phyloP scores from a whole-genome alignment of 2,888 invertebrate genomes.

The Drosophila eohydei region DNA sequence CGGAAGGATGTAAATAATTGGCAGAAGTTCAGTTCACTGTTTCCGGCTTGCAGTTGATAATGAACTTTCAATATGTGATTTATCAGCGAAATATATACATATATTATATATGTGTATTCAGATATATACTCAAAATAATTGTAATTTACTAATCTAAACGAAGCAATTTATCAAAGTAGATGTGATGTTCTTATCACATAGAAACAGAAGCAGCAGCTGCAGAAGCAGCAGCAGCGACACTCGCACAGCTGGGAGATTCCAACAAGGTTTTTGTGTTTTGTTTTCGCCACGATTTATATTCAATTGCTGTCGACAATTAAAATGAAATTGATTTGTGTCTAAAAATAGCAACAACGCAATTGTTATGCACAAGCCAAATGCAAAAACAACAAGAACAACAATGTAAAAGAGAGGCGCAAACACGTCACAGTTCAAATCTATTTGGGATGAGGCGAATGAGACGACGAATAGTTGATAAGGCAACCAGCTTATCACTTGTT shows the following conservation, averaged over 20 bases:
- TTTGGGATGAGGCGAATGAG: constrained; percentile 11
- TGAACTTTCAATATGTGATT: constrained; percentile 7
- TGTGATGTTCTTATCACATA: neutral
- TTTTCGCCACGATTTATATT: constrained; percentile 35
- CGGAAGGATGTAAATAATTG: constrained; percentile 23
- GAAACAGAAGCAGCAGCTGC: neutral
- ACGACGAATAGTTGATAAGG: constrained; percentile 18
- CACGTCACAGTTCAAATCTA: constrained; percentile 16
- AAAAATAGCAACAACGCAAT: constrained; percentile 65
- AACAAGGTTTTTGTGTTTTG: constrained; percentile 8
- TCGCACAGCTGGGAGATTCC: neutral
- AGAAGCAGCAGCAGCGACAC: neutral
- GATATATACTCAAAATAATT: neutral
- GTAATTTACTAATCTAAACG: neutral
- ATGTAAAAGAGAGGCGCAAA: constrained; percentile 10
- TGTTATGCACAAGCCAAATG: constrained; percentile 28
- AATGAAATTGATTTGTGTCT: constrained; percentile 68
- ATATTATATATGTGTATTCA: too few species aligned
- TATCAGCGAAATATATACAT: neutral
- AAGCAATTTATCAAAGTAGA: constrained; percentile 2
- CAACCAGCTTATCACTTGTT: constrained; percentile 21
- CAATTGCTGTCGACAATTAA: constrained; percentile 54
- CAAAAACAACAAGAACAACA: neutral
- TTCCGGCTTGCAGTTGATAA: constrained; percentile 14
- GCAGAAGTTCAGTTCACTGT: constrained; percentile 11